phyloP scores from a whole-genome alignment of 2,113 vertebrate genomes.

The Phalacrocorax pelagicus region DNA sequence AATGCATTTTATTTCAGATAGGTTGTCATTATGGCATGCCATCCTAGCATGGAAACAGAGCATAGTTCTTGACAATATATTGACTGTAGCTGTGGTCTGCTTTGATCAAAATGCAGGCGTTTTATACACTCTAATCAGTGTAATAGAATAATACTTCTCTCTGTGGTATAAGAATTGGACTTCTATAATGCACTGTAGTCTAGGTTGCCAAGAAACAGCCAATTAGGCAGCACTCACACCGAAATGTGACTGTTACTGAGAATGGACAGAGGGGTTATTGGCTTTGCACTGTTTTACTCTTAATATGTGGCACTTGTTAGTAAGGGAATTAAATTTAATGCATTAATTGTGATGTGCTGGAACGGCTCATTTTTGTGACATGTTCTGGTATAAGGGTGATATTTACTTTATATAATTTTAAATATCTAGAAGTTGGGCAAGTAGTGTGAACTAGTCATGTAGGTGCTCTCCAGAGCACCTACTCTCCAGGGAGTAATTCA shows the following conservation, averaged over 20 bases:
- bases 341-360: background rate
- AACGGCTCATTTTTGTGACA: background rate
- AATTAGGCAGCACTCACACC: background rate
- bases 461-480: background rate
- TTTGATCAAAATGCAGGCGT: background rate
- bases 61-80: background rate
- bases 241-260: background rate
- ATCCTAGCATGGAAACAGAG: background rate
- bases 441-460: background rate
- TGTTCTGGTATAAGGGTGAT: background rate
- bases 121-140: conserved; percentile 2
- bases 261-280: background rate
- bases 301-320: background rate
- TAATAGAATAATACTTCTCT: background rate
- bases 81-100: background rate
- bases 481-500: background rate
- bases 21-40: background rate
- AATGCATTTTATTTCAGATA: background rate
- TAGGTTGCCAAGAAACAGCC: background rate
- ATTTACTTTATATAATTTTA: background rate
- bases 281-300: background rate
- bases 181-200: background rate
- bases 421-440: background rate
- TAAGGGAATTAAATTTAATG: background rate
- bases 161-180: background rate